These are phyloP conservation scores for Odontocolon sp. DNA, from an alignment of 2,888 invertebrate genomes.

Conservation along the genomic window DNA sequence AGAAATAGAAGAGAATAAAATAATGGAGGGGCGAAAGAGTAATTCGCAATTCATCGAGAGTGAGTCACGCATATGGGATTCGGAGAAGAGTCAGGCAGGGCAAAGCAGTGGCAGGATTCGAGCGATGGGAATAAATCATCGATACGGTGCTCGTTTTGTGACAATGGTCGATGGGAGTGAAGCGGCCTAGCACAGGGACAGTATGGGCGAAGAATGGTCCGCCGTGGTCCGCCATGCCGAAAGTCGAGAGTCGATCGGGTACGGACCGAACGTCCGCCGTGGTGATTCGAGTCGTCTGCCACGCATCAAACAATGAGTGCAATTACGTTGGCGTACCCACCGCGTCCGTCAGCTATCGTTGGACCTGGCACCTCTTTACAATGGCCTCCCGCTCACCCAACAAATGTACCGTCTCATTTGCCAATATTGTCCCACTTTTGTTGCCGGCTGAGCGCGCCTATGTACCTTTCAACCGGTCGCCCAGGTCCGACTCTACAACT, in stretches of 20 bases:
- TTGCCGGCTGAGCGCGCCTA: constrained; percentile 58
- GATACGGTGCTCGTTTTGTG: constrained; percentile 54
- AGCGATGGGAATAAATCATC: constrained; percentile 62
- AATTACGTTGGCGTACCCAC: constrained; percentile 76
- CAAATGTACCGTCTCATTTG: constrained; percentile 79
- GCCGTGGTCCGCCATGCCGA: constrained; percentile 57
- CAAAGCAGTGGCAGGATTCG: constrained; percentile 26
- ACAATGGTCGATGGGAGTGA: constrained; percentile 56
- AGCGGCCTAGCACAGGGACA: constrained; percentile 47
- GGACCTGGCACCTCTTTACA: constrained; percentile 74
- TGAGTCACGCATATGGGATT: constrained; percentile 24
- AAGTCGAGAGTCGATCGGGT: constrained; percentile 58
- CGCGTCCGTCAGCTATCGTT: constrained; percentile 61
- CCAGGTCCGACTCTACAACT: constrained; percentile 22
- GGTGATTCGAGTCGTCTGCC: constrained; percentile 71
- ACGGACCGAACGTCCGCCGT: constrained; percentile 48
- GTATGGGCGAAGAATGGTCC: constrained; percentile 64
- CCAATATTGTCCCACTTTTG: constrained; percentile 80
- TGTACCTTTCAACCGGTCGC: constrained; percentile 42
- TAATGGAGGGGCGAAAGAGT: constrained; percentile 11
- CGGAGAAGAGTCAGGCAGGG: neutral
- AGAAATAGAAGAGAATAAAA: constrained; percentile 18
- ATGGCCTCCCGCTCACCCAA: constrained; percentile 66
- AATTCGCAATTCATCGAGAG: constrained; percentile 25
- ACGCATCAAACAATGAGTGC: constrained; percentile 79